phyloP scores from a whole-genome alignment of 1,140 invertebrate species.

The Drosophila leontia region DNA sequence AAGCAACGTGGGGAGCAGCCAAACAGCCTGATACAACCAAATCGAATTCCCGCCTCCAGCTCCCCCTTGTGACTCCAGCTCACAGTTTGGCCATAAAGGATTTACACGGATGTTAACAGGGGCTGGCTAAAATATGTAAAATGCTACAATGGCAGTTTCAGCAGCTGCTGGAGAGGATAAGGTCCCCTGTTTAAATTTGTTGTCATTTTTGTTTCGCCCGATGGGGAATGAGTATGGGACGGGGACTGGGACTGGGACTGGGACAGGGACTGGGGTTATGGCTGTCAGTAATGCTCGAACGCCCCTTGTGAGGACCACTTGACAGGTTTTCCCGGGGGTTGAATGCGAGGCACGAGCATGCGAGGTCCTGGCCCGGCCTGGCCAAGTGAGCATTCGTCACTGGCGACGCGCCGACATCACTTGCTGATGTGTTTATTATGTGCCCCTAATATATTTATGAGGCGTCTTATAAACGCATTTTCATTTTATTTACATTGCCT shows the following conservation, averaged over 20 bases:
- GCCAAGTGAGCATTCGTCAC: conserved; percentile 65
- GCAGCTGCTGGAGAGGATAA: conserved; percentile 2
- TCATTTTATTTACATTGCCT: conserved; percentile 76
- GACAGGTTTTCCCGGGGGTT: conserved; percentile 52
- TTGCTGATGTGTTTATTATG: conserved; percentile 82
- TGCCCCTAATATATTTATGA: conserved; percentile 82
- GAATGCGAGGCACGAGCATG: neutral
- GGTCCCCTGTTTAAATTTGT: conserved; percentile 68
- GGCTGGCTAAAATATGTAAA: conserved; percentile 75
- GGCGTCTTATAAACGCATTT: conserved; percentile 83
- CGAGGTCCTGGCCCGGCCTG: conserved; percentile 18
- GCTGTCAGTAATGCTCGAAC: conserved; percentile 68
- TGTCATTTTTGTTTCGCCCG: conserved; percentile 58
- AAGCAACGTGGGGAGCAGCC: conserved; percentile 48
- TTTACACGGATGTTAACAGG: conserved; percentile 77
- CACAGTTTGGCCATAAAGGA: conserved; percentile 74
- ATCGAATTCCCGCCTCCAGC: conserved; percentile 63
- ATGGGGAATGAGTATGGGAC: conserved; percentile 15
- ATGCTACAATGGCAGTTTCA: conserved; percentile 54
- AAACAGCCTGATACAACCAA: conserved; percentile 46
- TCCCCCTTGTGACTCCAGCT: conserved; percentile 2
- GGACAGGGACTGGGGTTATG: conserved; percentile 29
- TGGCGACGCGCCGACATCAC: conserved; percentile 52
- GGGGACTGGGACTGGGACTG: neutral
- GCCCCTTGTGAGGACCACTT: conserved; percentile 69